phyloP scores from a whole-genome alignment of 2,113 vertebrate species.

The Martes martes region DNA sequence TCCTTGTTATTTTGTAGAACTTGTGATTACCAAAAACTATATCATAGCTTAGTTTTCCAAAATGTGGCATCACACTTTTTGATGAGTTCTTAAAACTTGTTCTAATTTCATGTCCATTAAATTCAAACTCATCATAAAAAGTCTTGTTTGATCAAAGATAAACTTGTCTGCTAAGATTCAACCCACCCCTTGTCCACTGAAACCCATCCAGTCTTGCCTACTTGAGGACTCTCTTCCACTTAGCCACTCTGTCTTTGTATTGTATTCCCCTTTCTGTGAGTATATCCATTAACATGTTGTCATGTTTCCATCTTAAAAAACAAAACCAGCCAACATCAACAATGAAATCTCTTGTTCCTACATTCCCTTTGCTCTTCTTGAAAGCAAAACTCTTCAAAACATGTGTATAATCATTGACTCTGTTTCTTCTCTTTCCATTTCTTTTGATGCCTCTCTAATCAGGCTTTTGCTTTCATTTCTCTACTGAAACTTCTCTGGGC shows the following conservation, averaged over 20 bases:
- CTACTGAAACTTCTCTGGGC: background rate
- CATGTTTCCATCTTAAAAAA: background rate
- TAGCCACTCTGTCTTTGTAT: background rate
- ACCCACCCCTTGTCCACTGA: background rate
- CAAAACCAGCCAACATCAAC: background rate
- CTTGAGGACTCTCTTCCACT: background rate
- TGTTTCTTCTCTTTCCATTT: background rate
- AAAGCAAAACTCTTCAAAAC: slow-evolving; percentile 28
- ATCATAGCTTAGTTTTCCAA: background rate
- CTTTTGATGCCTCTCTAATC: background rate
- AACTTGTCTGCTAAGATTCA: background rate
- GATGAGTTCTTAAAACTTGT: background rate
- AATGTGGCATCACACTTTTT: background rate
- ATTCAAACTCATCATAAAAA: background rate
- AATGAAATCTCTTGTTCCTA: background rate
- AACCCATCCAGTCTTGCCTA: background rate
- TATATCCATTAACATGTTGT: background rate
- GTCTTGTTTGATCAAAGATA: background rate
- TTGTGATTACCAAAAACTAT: background rate
- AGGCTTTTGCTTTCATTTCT: background rate
- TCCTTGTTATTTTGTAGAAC: background rate
- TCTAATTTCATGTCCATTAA: background rate
- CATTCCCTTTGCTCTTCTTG: background rate
- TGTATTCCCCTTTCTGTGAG: background rate
- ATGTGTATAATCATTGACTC: background rate